Percentiles rank a stretch among this genome's conserved stretches.
These are phyloP conservation scores for Gambusia affinis DNA, from an alignment of 2,113 vertebrate genomes.

Conservation along the genomic window DNA sequence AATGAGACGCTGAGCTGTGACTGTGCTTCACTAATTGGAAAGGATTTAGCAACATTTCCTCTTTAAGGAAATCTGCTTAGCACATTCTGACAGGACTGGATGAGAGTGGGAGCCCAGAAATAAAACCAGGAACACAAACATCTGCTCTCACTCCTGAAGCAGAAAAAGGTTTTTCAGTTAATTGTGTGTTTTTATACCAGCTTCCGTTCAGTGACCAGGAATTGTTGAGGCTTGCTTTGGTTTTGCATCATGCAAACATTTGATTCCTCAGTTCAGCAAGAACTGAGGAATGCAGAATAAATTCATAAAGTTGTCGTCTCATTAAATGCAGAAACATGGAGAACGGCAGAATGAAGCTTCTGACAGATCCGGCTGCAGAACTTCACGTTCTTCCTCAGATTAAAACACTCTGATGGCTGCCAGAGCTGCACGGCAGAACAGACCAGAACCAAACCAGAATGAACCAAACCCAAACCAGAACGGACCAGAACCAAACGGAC, in stretches of 20 bases:
- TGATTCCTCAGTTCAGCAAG: not conserved
- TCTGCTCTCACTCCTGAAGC: not conserved
- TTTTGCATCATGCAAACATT: not conserved
- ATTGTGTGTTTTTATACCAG: not conserved
- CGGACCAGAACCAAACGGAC: no score
- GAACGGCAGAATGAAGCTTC: no score
- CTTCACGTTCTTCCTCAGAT: no score
- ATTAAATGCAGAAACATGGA: no score
- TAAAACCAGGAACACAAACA: constrained; percentile 1
- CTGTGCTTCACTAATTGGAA: constrained; percentile 61
- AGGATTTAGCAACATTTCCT: constrained; percentile 35
- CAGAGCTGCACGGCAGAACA: no score
- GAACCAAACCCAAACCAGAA: no score
- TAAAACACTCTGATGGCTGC: no score
- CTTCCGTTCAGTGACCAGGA: not conserved
- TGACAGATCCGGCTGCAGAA: no score
- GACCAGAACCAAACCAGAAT: no score
- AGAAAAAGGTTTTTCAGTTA: not conserved
- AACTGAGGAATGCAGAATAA: not conserved
- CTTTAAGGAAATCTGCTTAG: constrained; percentile 35
- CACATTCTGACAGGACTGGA: constrained; percentile 17
- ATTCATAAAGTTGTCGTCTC: not conserved
- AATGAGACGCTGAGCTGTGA: constrained; percentile 31
- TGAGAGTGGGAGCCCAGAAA: not conserved
- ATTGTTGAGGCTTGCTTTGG: not conserved